Evolutionary conservation across 2,797 vertebrate genomes (phyloP).

Genomic region (Microctenopoma steveboyesi): DNA sequence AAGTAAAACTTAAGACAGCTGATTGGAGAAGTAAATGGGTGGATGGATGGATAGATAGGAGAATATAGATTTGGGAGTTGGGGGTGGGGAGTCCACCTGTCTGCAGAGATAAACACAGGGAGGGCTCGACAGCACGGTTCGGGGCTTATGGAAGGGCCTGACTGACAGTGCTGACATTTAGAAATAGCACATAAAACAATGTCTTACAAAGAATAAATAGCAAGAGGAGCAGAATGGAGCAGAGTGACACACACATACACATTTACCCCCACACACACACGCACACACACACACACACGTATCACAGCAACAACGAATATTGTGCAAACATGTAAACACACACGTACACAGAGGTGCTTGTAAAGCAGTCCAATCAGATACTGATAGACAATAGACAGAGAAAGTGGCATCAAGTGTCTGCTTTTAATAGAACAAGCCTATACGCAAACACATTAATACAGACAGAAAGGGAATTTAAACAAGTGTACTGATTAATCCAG

Average conservation of each 20-base stretch:
- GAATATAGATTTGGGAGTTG: not conserved
- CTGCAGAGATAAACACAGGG: constrained; percentile 77
- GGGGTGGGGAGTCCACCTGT: constrained; percentile 63
- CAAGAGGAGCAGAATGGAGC: constrained; percentile 38
- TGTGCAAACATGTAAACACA: constrained; percentile 7
- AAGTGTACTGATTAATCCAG: constrained; percentile 62
- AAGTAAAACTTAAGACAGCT: constrained; percentile 29
- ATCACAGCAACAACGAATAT: constrained; percentile 25
- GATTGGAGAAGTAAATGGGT: constrained; percentile 36
- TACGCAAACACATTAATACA: not conserved
- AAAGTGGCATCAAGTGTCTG: constrained; percentile 24
- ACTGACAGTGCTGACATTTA: constrained; percentile 85
- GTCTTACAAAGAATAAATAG: constrained; percentile 77
- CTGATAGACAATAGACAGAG: constrained; percentile 22
- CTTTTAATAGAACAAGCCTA: constrained; percentile 46
- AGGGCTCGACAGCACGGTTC: constrained; percentile 63
- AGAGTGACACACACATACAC: constrained; percentile 11
- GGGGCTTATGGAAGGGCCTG: constrained; percentile 72
- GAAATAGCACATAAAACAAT: constrained; percentile 81
- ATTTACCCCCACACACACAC: constrained; percentile 30
- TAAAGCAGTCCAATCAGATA: constrained; percentile 21
- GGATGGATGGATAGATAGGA: constrained; percentile 16
- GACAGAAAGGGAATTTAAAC: constrained; percentile 61
- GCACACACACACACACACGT: constrained; percentile 30
- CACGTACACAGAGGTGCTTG: constrained; percentile 11